Conservation (phyloP, 2,113 vertebrate genomes). For the Anhinga rufa region DNA sequence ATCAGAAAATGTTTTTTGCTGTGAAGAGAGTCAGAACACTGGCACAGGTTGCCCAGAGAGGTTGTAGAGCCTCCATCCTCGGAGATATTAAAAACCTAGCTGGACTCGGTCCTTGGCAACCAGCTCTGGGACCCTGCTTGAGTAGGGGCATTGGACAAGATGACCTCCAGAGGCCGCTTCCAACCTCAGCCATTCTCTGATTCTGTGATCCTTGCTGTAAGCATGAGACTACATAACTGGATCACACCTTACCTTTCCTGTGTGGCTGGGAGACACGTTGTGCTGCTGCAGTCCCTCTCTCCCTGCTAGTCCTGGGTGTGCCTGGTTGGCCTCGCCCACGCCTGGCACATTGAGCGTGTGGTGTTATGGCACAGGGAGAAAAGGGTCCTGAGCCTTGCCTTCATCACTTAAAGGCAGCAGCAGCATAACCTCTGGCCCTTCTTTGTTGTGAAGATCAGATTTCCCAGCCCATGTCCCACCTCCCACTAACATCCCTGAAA, state of each 20-base stretch:
- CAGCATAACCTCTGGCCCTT: not conserved
- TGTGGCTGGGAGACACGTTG: accelerated
- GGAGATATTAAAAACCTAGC: not conserved
- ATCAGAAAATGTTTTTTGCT: not conserved
- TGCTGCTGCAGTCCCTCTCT: not conserved
- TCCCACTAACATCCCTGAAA: not conserved
- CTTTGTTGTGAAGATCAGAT: not conserved
- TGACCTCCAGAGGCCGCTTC: not conserved
- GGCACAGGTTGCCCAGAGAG: not conserved
- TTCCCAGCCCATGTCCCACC: not conserved
- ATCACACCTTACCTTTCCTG: not conserved
- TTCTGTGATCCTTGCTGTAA: not conserved
- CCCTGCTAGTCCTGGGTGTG: not conserved
- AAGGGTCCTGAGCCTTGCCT: not conserved
- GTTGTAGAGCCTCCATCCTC: not conserved
- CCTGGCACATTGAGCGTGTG: not conserved
- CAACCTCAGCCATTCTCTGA: not conserved
- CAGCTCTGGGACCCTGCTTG: not conserved
- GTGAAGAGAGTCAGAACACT: not conserved
- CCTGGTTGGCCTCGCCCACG: not conserved
- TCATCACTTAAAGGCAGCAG: not conserved
- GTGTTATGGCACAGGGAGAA: not conserved
- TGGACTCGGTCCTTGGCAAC: not conserved
- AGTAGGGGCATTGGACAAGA: not conserved
- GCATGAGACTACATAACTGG: not conserved